Conservation (phyloP, 2,113 vertebrate species). For the Dipodomys merriami region DNA sequence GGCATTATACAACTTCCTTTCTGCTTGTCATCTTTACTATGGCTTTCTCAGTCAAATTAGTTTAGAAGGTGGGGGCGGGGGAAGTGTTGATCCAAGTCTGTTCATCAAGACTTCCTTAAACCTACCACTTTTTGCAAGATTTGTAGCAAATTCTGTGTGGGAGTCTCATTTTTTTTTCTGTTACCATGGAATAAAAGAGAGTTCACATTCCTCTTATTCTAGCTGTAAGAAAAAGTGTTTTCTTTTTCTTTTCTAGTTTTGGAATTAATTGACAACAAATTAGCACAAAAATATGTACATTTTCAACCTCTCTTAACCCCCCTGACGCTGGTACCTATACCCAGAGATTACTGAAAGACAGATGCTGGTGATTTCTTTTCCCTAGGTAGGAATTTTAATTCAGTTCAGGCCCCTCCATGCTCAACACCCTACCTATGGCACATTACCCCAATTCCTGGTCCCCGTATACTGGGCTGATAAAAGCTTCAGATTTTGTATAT, state of each 20-base stretch:
- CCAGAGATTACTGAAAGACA: background rate
- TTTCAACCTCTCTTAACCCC: background rate
- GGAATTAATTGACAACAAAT: background rate
- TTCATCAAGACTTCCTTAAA: background rate
- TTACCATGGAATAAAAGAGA: background rate
- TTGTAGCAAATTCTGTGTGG: background rate
- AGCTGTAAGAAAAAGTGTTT: background rate
- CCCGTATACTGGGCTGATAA: background rate
- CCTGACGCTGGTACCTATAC: background rate
- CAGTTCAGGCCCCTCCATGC: background rate
- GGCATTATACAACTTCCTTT: conserved; percentile 7
- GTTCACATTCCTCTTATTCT: background rate
- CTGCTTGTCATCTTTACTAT: background rate
- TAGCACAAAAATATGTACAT: background rate
- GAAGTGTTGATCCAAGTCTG: background rate
- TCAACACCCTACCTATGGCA: background rate
- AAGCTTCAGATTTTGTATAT: background rate
- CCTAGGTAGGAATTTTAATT: background rate
- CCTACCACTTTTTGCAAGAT: background rate
- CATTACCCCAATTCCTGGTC: background rate
- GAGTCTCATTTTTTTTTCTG: background rate
- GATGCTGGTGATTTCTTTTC: background rate
- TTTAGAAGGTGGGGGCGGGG: background rate
- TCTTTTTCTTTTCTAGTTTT: background rate
- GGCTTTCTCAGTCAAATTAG: background rate